phyloP scores from a whole-genome alignment of 1,140 invertebrate species.

The Drosophila funebris region DNA sequence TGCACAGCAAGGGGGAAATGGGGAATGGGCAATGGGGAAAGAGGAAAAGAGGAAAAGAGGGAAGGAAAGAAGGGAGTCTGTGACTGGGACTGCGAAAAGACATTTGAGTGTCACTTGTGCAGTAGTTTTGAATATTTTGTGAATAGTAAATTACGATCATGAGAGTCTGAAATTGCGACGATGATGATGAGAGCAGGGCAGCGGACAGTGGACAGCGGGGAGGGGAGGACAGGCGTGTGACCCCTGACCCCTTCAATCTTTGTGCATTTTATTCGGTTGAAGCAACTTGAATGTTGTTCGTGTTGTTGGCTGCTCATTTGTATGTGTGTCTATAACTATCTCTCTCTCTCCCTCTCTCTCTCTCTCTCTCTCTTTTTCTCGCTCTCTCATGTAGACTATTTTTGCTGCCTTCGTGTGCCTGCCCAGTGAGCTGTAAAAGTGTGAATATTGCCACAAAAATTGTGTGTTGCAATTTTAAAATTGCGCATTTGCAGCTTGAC shows the following conservation, averaged over 20 bases:
- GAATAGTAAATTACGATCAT: constrained; percentile 78
- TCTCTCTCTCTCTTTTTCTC: not conserved
- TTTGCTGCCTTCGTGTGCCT: not conserved
- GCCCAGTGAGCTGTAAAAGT: constrained; percentile 39
- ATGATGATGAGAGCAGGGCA: not conserved
- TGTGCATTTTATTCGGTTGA: constrained; percentile 37
- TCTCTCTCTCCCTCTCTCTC: not conserved
- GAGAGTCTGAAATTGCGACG: constrained; percentile 14
- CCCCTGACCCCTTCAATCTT: not conserved
- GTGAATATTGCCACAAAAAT: constrained; percentile 66
- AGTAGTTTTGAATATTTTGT: constrained; percentile 79
- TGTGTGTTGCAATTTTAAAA: constrained; percentile 39
- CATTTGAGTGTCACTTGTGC: constrained; percentile 79
- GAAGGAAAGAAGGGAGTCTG: not conserved
- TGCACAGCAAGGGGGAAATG: not conserved
- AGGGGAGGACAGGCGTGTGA: not conserved
- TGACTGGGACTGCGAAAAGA: constrained; percentile 67
- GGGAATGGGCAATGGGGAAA: not conserved
- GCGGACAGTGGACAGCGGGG: not conserved
- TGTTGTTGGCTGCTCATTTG: constrained; percentile 44
- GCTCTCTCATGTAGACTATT: not conserved
- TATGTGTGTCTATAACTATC: not conserved
- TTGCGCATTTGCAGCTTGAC: constrained; percentile 34
- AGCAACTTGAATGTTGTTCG: constrained; percentile 36
- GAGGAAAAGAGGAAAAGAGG: not conserved